These are phyloP conservation scores for Rotaria macrura DNA, from an alignment of 2,888 invertebrate species.

Conservation along the genomic window DNA sequence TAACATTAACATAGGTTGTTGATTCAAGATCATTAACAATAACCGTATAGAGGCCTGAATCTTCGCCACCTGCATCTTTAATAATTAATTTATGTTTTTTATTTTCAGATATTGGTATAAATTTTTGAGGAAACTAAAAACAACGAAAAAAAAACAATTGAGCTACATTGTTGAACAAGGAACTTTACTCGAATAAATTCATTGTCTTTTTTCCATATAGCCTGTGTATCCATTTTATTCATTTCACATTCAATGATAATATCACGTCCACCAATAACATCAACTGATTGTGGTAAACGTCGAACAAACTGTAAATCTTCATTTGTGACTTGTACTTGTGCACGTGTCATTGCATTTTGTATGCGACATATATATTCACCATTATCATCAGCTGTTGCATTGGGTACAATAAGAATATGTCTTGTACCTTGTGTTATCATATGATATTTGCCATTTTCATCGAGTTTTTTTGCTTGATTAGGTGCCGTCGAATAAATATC, in stretches of 20 bases:
- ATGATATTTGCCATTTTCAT: conserved; percentile 23
- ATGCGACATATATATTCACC: conserved; percentile 29
- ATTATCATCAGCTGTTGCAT: conserved; percentile 22
- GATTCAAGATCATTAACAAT: conserved; percentile 20
- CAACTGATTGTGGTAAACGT: conserved; percentile 23
- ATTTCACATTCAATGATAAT: conserved; percentile 30
- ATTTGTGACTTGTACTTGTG: not conserved
- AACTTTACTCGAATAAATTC: not conserved
- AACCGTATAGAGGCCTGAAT: conserved; percentile 24
- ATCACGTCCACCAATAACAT: conserved; percentile 28
- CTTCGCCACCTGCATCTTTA: not conserved
- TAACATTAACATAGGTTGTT: conserved; percentile 25
- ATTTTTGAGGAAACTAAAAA: not conserved
- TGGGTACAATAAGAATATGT: conserved; percentile 25
- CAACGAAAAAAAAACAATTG: too few species aligned
- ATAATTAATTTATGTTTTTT: conserved; percentile 27
- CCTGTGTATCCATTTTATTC: conserved; percentile 26
- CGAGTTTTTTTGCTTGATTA: not conserved
- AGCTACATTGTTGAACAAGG: not conserved
- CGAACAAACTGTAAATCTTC: conserved; percentile 28
- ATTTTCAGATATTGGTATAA: conserved; percentile 18
- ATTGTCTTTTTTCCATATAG: conserved; percentile 25
- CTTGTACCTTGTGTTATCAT: not conserved
- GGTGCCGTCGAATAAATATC: not conserved
- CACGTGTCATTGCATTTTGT: conserved; percentile 22